These are phyloP conservation scores for Lophura nycthemera DNA, from an alignment of 2,113 vertebrate genomes.

Conservation along the genomic window DNA sequence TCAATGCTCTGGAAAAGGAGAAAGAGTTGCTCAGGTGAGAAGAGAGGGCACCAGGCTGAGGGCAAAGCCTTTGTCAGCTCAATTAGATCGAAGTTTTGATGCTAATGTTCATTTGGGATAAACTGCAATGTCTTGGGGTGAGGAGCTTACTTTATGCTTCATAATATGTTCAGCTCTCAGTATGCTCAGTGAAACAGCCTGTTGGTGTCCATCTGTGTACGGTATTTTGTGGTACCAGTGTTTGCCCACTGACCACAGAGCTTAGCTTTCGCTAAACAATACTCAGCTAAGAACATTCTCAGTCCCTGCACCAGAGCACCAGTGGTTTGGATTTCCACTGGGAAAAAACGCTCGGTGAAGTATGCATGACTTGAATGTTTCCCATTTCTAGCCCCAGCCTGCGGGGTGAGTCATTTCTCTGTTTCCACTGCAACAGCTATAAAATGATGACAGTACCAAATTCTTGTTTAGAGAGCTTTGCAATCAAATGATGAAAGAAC, in stretches of 20 bases:
- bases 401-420: background rate
- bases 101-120: background rate
- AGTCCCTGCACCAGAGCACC: background rate
- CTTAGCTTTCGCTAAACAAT: background rate
- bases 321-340: background rate
- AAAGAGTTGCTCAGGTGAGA: constrained; percentile 91
- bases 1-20: constrained; percentile 92
- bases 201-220: background rate
- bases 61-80: background rate
- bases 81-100: background rate
- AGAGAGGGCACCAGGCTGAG: background rate
- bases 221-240: background rate
- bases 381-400: background rate
- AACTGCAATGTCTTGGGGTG: background rate
- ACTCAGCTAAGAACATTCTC: background rate
- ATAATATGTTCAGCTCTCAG: background rate
- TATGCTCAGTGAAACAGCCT: background rate
- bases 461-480: background rate
- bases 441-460: background rate
- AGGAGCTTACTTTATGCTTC: background rate
- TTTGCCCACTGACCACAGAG: background rate
- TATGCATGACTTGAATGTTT: background rate
- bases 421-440: background rate
- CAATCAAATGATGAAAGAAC: constrained; percentile 15
- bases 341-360: background rate